A percentile compares a stretch with the other conserved stretches of the same genome.
Conservation (phyloP, 1,140 invertebrate species). For the Tyrophagus putrescentiae region DNA sequence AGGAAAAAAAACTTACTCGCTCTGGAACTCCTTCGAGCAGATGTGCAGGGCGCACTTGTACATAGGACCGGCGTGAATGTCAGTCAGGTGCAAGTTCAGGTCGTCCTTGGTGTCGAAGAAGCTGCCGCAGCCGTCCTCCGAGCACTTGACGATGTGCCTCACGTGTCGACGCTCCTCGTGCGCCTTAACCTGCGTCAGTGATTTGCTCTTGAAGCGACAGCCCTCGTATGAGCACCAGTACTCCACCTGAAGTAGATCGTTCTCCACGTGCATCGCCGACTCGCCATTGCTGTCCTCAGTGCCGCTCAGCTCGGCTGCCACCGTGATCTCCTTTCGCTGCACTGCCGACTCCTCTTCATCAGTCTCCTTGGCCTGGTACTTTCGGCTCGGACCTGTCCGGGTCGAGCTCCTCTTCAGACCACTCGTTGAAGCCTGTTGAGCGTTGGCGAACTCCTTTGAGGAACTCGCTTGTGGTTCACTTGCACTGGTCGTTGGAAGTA, state of each 20-base stretch:
- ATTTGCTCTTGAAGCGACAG: not conserved
- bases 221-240: not conserved
- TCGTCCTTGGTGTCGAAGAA: slow-evolving; percentile 12
- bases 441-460: not conserved
- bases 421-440: not conserved
- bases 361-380: not conserved
- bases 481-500: too few species aligned
- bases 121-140: not conserved
- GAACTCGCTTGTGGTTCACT: too few species aligned
- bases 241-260: not conserved
- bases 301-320: not conserved
- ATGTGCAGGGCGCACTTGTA: not conserved
- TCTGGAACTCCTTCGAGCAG: not conserved
- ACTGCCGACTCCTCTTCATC: not conserved
- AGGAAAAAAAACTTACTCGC: slow-evolving; percentile 2
- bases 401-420: not conserved
- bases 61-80: not conserved
- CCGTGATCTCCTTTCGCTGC: not conserved
- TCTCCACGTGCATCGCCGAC: slow-evolving; percentile 2
- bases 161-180: slow-evolving; percentile 10
- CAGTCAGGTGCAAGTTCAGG: not conserved
- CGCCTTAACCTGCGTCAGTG: slow-evolving; percentile 4
- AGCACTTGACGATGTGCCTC: not conserved
- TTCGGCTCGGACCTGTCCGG: not conserved
- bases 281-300: not conserved